Evolutionary conservation across 1,140 invertebrate genomes (phyloP), one percentile per base, ranked within the genome.

Genomic region (Marisa cornuarietis): DNA sequence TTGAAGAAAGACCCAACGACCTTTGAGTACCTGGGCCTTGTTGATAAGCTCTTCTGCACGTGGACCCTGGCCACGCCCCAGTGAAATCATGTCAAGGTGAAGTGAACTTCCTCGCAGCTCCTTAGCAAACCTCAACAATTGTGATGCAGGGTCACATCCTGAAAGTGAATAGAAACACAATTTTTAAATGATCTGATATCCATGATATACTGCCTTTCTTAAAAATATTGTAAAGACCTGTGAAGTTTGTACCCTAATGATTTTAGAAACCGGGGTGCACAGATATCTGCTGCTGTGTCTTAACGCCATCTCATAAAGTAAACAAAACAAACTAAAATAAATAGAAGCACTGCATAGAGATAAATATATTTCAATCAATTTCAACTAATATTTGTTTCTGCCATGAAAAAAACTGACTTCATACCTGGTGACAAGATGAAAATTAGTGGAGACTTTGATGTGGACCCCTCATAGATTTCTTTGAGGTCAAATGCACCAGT

Each of bases 1-100:
- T 80, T 91, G 90, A 54, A 97, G 91, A 91, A 96, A 97, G 7
- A 92, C 88, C 91, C 91, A 92, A 69, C 88, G 78, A 16, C 90
- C 90, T 78, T 91, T 91, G 14, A 90, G 83, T 42, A 91, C 90
- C 81, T 90, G 87, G 11, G 90, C 90, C 79, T 90, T 90, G 52
- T 82, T 82, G 61, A 91, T 91, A 31, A 91, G 87, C 79, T 90
- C 88, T 80, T 91, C 90, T 49, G 89, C 90, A 78, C 90, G 88
- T 26, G 87, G 88, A 24, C 90, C 90, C 81, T 91, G 90, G 68
- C 90, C 90, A 71, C 89, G 83, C 11, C 90, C 90, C 62, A 91
- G 83, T 22, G 90, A 91, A 76, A 92, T 88, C 87, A 91, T 89
- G 83, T 91, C 91, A 63, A 91, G 81, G 81, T 91, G 90, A 7